A percentile compares a stretch with the other conserved stretches of the same genome.
Conservation (phyloP, 1,140 invertebrate species). For the Amphibalanus amphitrite region DNA sequence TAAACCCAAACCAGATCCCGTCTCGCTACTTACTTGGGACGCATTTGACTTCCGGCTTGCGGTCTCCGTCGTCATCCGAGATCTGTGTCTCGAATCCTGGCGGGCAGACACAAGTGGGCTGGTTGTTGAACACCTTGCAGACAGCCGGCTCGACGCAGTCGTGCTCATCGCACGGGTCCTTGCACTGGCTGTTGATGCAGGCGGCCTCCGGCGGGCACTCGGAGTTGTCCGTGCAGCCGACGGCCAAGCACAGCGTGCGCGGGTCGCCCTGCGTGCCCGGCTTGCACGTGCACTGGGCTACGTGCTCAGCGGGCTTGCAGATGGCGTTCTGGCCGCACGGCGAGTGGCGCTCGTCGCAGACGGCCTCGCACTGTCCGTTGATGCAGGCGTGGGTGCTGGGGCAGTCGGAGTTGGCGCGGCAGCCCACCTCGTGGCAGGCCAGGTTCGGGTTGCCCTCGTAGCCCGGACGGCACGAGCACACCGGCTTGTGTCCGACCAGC, state of each 20-base stretch:
- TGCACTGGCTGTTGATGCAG: constrained; percentile 59
- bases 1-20: no score
- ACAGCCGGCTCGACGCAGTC: constrained; percentile 52
- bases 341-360: constrained; percentile 18
- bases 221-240: constrained; percentile 53
- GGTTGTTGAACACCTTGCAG: constrained; percentile 55
- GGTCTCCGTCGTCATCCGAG: no score
- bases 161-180: constrained; percentile 54
- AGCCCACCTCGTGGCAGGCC: constrained; percentile 60
- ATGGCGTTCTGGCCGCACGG: constrained; percentile 25
- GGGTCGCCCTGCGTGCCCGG: constrained; percentile 42
- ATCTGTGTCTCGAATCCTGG: constrained; percentile 57
- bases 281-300: constrained; percentile 25
- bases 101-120: constrained; percentile 62
- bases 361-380: constrained; percentile 55
- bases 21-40: constrained; percentile 21
- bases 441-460: constrained; percentile 31
- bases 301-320: constrained; percentile 24
- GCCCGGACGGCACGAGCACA: constrained; percentile 22
- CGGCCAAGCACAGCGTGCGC: constrained; percentile 44
- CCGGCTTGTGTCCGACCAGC: constrained; percentile 22
- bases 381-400: constrained; percentile 63
- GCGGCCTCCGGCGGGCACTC: constrained; percentile 55
- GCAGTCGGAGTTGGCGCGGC: constrained; percentile 48
- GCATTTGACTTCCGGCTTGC: constrained; percentile 43